Conservation (phyloP, 2,797 vertebrate species). For the Catharus ustulatus region DNA sequence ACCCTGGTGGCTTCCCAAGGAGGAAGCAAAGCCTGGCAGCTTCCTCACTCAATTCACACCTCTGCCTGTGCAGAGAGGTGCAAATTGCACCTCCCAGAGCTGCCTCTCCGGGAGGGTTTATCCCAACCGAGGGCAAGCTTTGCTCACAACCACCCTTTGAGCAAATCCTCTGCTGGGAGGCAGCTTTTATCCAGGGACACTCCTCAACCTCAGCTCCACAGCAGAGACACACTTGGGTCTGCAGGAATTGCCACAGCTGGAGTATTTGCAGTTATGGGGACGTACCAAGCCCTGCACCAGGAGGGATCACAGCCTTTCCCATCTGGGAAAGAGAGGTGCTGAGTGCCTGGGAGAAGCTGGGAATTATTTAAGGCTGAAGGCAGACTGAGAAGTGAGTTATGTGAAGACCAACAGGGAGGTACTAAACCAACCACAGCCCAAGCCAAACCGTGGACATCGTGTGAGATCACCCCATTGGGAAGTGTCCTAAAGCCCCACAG, state of each 20-base stretch:
- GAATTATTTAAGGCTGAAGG: background rate
- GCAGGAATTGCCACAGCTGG: background rate
- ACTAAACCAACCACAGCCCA: background rate
- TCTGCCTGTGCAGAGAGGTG: background rate
- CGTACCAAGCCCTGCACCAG: background rate
- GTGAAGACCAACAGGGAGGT: background rate
- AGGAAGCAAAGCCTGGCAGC: background rate
- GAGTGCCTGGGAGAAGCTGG: background rate
- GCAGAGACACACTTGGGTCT: accelerated
- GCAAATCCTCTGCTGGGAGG: background rate
- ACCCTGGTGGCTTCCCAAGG: background rate
- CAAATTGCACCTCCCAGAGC: constrained; percentile 32
- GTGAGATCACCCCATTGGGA: background rate
- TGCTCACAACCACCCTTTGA: background rate
- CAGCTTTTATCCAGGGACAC: background rate
- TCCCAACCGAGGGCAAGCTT: background rate
- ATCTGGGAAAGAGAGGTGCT: background rate
- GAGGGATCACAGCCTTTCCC: background rate
- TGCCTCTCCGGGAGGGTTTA: background rate
- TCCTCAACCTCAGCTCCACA: background rate
- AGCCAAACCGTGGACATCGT: accelerated
- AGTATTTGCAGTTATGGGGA: background rate
- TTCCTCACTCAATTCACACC: constrained; percentile 1
- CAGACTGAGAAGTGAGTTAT: background rate
- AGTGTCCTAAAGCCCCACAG: background rate